phyloP scores from a whole-genome alignment of 2,888 invertebrate genomes.

The Bellardia bayeri region DNA sequence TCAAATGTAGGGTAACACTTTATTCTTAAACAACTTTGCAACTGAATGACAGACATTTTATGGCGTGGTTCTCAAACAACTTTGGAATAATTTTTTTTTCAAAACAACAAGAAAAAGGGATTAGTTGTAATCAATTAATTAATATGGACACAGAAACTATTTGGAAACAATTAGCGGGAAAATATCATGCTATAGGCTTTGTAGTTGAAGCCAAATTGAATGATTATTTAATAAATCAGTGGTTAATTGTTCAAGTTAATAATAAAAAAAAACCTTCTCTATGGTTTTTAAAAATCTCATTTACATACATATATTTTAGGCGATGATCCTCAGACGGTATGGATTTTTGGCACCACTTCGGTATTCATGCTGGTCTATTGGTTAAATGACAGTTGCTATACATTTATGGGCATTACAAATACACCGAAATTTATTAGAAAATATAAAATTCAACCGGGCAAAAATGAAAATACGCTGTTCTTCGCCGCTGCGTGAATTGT shows the following conservation, averaged over 20 bases:
- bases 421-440: slow-evolving; percentile 88
- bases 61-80: too few relatives aligned
- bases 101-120: too few relatives aligned
- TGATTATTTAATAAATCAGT: slow-evolving; percentile 1
- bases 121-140: not conserved
- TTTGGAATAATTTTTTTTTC: too few relatives aligned
- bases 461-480: slow-evolving; percentile 86
- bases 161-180: not conserved
- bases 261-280: not conserved
- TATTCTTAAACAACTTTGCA: too few relatives aligned
- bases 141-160: not conserved
- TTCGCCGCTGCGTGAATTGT: not conserved
- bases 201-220: not conserved
- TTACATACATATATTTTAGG: not conserved
- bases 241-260: not conserved
- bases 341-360: slow-evolving; percentile 78
- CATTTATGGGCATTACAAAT: slow-evolving; percentile 89
- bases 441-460: slow-evolving; percentile 92
- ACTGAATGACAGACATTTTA: too few relatives aligned
- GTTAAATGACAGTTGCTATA: slow-evolving; percentile 89
- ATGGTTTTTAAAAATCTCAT: not conserved
- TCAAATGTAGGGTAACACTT: too few relatives aligned
- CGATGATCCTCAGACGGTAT: not conserved
- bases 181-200: too few relatives aligned
- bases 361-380: slow-evolving; percentile 89